Conservation (phyloP, 2,888 invertebrate species). For the Blomia tropicalis region DNA sequence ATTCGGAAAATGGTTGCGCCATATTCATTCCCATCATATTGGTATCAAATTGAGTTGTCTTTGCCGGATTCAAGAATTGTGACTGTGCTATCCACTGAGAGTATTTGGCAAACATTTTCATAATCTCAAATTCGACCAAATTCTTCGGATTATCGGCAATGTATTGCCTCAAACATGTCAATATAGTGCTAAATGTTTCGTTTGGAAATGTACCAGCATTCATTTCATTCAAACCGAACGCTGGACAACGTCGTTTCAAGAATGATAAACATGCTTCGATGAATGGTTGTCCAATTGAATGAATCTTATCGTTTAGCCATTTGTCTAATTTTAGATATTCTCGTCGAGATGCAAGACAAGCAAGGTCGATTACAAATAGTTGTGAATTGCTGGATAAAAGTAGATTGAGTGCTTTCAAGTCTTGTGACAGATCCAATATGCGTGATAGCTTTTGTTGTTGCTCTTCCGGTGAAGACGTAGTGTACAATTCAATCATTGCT, state of each 20-base stretch:
- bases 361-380: conserved; percentile 91
- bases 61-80: conserved; percentile 41
- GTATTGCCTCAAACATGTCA: conserved; percentile 57
- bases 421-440: conserved; percentile 91
- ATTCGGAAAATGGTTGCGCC: neutral
- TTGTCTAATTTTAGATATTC: conserved; percentile 96
- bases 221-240: conserved; percentile 40
- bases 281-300: conserved; percentile 60
- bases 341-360: conserved; percentile 85
- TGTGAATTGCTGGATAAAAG: conserved; percentile 77
- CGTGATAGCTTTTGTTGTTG: conserved; percentile 78
- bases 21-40: conserved; percentile 3
- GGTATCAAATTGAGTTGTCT: conserved; percentile 8
- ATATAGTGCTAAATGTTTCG: conserved; percentile 75
- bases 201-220: conserved; percentile 47
- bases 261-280: conserved; percentile 38
- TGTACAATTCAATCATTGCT: conserved; percentile 94
- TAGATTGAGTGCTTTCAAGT: conserved; percentile 66
- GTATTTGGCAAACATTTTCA: conserved; percentile 3
- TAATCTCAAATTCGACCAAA: neutral
- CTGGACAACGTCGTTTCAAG: conserved; percentile 61
- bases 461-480: conserved; percentile 50
- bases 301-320: conserved; percentile 91
- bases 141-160: conserved; percentile 7
- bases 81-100: conserved; percentile 50